Conservation (phyloP, 2,888 invertebrate species). For the Cheilosia soror region DNA sequence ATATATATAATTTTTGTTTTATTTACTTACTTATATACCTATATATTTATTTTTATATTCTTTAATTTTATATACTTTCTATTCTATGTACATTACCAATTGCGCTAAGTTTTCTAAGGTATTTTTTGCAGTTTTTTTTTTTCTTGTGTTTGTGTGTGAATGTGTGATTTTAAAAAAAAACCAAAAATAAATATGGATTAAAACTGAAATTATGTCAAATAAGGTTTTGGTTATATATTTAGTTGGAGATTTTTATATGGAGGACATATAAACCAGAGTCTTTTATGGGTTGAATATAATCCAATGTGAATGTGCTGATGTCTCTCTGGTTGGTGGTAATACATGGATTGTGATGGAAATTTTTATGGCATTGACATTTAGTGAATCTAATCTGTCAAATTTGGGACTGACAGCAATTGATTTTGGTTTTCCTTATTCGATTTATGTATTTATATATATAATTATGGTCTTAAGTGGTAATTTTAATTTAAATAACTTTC, state of each 20-base stretch:
- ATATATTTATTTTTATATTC: slow-evolving; percentile 62
- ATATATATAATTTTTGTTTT: slow-evolving; percentile 48
- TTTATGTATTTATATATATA: slow-evolving; percentile 46
- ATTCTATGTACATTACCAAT: slow-evolving; percentile 80
- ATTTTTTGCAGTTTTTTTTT: slow-evolving; percentile 75
- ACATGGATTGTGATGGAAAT: slow-evolving; percentile 23
- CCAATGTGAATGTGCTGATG: slow-evolving; percentile 17
- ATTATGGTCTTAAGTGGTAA: slow-evolving; percentile 64
- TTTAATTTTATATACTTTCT: slow-evolving; percentile 74
- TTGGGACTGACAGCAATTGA: slow-evolving; percentile 63
- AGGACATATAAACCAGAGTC: slow-evolving; percentile 37
- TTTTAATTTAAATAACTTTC: slow-evolving; percentile 76
- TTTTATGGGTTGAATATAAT: not conserved
- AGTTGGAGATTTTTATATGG: slow-evolving; percentile 1
- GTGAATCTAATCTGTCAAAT: slow-evolving; percentile 52
- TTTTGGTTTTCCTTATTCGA: slow-evolving; percentile 32
- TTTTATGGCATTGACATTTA: slow-evolving; percentile 41
- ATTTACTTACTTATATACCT: slow-evolving; percentile 48
- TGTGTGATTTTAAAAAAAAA: slow-evolving; percentile 41
- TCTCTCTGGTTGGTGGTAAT: slow-evolving; percentile 38
- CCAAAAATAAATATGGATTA: slow-evolving; percentile 25
- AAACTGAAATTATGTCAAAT: slow-evolving; percentile 50
- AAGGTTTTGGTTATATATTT: not conserved
- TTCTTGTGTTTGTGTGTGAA: slow-evolving; percentile 41
- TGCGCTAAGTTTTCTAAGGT: slow-evolving; percentile 84